These are phyloP conservation scores for Noctua comes DNA, from an alignment of 2,888 invertebrate species.

Conservation along the genomic window DNA sequence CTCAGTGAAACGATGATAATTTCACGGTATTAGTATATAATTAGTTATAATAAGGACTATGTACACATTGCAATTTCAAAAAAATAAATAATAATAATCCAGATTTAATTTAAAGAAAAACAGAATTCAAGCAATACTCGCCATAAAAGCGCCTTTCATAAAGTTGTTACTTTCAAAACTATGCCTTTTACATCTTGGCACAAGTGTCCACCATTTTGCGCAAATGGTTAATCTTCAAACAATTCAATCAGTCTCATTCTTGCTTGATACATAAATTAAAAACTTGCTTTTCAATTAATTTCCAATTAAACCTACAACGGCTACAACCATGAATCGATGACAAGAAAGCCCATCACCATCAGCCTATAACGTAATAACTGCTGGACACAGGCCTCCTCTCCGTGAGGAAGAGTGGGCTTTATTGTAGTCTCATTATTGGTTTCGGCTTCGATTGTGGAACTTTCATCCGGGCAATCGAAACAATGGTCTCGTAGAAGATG, in stretches of 20 bases:
- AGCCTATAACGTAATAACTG: background rate
- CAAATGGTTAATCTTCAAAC: background rate
- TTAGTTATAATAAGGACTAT: constrained; percentile 15
- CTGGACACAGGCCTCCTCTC: background rate
- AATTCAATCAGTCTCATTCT: background rate
- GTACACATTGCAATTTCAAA: constrained; percentile 32
- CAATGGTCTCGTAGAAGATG: constrained; percentile 2
- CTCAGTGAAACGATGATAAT: constrained; percentile 30
- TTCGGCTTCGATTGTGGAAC: background rate
- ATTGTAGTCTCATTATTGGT: background rate
- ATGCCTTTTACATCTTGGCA: background rate
- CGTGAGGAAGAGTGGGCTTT: background rate
- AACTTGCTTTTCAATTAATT: background rate
- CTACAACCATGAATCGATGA: background rate
- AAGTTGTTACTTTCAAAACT: background rate
- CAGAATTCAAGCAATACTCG: background rate
- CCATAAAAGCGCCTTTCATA: background rate
- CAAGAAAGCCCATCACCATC: constrained; percentile 6
- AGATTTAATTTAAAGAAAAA: background rate
- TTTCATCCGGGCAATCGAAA: background rate
- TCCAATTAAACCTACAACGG: background rate
- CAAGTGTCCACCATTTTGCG: background rate
- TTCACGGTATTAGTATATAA: background rate
- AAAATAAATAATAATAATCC: background rate
- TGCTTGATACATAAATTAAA: background rate